These are phyloP conservation scores for Gymnopithys bicolor DNA, from an alignment of 2,797 vertebrate species.

Conservation along the genomic window DNA sequence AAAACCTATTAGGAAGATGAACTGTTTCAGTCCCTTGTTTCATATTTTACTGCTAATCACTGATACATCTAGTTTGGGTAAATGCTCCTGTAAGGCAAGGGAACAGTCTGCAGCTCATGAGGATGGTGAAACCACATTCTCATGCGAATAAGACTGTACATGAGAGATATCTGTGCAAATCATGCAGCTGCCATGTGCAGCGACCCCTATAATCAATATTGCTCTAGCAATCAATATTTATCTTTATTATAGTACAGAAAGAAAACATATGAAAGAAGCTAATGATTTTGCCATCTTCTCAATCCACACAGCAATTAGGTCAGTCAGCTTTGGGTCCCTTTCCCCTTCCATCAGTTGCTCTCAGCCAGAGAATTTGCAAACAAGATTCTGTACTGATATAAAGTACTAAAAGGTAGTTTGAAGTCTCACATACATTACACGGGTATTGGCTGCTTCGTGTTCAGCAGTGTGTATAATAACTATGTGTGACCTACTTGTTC, in stretches of 20 bases:
- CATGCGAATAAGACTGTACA: constrained; percentile 14
- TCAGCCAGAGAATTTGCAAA: constrained; percentile 49
- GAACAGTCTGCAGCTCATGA: not conserved
- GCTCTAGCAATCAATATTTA: constrained; percentile 58
- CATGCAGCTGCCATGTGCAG: constrained; percentile 58
- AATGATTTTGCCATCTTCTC: constrained; percentile 33
- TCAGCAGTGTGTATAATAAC: constrained; percentile 58
- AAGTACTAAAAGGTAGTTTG: constrained; percentile 43
- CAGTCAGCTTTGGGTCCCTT: constrained; percentile 24
- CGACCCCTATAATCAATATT: constrained; percentile 53
- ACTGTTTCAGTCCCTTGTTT: not conserved
- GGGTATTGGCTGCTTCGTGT: constrained; percentile 36
- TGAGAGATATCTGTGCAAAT: constrained; percentile 52
- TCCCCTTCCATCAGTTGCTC: constrained; percentile 38
- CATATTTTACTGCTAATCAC: constrained; percentile 14
- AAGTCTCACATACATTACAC: constrained; percentile 32
- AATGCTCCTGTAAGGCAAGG: not conserved
- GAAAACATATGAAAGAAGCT: constrained; percentile 17
- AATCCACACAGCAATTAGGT: constrained; percentile 44
- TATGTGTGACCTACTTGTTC: constrained; percentile 59
- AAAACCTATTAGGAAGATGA: not conserved
- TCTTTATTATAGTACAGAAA: constrained; percentile 47
- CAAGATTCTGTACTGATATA: not conserved
- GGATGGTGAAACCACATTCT: constrained; percentile 16
- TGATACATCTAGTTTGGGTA: not conserved